These are phyloP conservation scores for Terrapene triunguis DNA, from an alignment of 2,113 vertebrate genomes.

Conservation along the genomic window DNA sequence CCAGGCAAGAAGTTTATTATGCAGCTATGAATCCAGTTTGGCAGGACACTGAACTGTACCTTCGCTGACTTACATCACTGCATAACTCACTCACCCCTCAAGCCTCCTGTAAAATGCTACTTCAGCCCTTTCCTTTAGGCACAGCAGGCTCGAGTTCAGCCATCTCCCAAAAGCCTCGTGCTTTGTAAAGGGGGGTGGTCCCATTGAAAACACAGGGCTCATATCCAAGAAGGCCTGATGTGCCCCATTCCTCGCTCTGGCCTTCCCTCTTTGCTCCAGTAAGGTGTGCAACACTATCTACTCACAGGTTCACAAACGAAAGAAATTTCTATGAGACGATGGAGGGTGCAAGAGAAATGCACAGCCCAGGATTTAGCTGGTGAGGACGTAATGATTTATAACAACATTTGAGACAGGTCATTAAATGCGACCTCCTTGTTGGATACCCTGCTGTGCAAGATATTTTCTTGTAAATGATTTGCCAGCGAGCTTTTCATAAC, in stretches of 20 bases:
- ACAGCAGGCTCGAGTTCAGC: neutral
- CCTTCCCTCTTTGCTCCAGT: neutral
- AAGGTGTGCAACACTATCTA: neutral
- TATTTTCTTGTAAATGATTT: conserved; percentile 67
- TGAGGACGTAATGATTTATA: conserved; percentile 64
- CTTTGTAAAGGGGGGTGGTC: fast-evolving
- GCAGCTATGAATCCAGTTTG: neutral
- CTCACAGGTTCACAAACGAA: neutral
- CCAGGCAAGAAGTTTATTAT: neutral
- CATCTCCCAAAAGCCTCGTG: neutral
- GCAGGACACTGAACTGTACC: neutral
- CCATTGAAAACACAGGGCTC: neutral
- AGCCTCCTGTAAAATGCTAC: neutral
- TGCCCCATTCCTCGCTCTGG: neutral
- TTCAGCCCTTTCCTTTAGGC: neutral
- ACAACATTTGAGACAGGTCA: conserved; percentile 56
- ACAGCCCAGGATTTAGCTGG: conserved; percentile 19
- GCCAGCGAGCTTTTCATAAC: conserved; percentile 58
- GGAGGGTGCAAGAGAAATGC: neutral
- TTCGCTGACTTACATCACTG: neutral
- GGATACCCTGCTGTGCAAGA: conserved; percentile 45
- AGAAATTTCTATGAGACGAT: neutral
- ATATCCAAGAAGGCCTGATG: fast-evolving
- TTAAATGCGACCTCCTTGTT: conserved; percentile 49
- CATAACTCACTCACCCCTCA: neutral